These are phyloP conservation scores for Nemopilema nomurai DNA, from an alignment of 30 jellyfish, hydroid and myxozoan genomes.

Conservation along the genomic window DNA sequence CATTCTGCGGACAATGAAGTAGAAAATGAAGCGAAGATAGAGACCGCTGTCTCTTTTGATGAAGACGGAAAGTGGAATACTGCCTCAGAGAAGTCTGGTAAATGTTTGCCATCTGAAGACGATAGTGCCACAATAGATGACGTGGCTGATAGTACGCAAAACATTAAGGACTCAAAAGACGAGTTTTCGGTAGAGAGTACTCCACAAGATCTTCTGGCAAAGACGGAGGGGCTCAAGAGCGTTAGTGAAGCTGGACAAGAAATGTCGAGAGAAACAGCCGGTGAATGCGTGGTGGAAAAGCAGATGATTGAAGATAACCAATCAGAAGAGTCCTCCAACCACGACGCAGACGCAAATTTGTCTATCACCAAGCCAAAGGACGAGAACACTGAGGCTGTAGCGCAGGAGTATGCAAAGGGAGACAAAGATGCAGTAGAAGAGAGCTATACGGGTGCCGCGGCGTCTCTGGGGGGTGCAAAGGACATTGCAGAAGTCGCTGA, in stretches of 20 bases:
- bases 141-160: not conserved
- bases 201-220: not conserved
- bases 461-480: slow-evolving; percentile 1
- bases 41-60: no score
- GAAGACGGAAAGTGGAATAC: no score
- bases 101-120: no score
- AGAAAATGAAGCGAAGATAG: no score
- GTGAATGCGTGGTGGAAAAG: slow-evolving; percentile 6
- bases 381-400: not conserved
- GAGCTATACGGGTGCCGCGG: not conserved
- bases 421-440: not conserved
- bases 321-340: not conserved
- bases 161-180: not conserved
- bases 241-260: not conserved
- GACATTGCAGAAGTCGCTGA: not conserved
- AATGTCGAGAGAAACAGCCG: slow-evolving; percentile 28
- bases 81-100: no score
- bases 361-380: not conserved
- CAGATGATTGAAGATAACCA: not conserved
- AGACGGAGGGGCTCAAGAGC: not conserved
- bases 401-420: not conserved
- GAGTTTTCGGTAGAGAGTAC: not conserved
- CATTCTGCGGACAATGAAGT: no score
- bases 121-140: not conserved
- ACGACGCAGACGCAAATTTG: not conserved